Conservation (phyloP, 2,888 invertebrate species). For the Spialia ferax region DNA sequence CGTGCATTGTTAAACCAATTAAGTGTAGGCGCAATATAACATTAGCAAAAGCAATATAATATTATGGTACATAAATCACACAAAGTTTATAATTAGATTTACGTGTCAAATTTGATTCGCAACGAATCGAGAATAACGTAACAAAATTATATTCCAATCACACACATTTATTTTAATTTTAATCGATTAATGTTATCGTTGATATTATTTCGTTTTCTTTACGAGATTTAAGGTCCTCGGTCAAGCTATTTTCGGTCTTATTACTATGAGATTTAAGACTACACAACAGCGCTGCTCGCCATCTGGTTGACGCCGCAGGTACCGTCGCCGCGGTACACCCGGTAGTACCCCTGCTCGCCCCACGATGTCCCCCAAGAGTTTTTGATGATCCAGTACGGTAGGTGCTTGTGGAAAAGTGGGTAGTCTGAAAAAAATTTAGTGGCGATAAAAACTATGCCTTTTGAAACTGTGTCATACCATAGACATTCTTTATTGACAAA, state of each 20-base stretch:
- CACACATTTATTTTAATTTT: neutral
- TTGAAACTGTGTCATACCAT: too few species aligned
- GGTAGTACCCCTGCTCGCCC: constrained; percentile 98
- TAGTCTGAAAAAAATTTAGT: constrained; percentile 84
- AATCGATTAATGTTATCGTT: neutral
- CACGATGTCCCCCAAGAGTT: constrained; percentile 97
- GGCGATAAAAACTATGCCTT: too few species aligned
- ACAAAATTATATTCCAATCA: neutral
- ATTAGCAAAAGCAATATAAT: too few species aligned
- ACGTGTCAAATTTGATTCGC: too few species aligned
- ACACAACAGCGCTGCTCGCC: constrained; percentile 93
- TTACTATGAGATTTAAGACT: constrained; percentile 33
- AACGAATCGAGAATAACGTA: neutral
- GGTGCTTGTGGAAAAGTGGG: constrained; percentile 91
- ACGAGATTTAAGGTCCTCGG: neutral
- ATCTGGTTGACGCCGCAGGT: constrained; percentile 97
- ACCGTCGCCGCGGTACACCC: constrained; percentile 97
- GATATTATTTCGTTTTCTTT: neutral
- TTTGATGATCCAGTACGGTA: constrained; percentile 97
- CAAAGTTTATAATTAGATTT: too few species aligned
- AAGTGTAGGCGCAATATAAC: too few species aligned
- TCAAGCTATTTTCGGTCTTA: constrained; percentile 9
- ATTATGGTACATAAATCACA: too few species aligned
- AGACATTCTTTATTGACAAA: too few species aligned
- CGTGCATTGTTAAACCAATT: too few species aligned